phyloP scores from a whole-genome alignment of 2,113 vertebrate genomes.

The Oryzias celebensis region DNA sequence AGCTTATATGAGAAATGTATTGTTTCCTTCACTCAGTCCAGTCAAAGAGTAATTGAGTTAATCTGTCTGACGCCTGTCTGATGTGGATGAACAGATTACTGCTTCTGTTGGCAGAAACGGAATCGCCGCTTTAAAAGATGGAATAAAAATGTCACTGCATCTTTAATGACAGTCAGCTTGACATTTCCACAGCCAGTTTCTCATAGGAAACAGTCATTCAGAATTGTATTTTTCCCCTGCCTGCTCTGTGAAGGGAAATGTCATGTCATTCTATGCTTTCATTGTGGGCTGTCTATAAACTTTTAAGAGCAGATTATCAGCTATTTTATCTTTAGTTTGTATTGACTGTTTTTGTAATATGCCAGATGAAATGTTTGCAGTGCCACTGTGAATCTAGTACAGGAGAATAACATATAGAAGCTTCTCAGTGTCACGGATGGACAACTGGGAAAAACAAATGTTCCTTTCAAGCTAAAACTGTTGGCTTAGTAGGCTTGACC shows the following conservation, averaged over 20 bases:
- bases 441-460: background rate
- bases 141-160: constrained; percentile 71
- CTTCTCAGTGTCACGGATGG: background rate
- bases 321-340: background rate
- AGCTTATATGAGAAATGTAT: constrained; percentile 65
- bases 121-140: constrained; percentile 64
- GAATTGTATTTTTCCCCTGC: constrained; percentile 15
- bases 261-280: constrained; percentile 30
- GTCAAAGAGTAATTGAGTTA: constrained; percentile 75
- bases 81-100: constrained; percentile 57
- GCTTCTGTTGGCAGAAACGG: constrained; percentile 55
- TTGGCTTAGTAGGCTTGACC: constrained; percentile 26
- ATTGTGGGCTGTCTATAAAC: constrained; percentile 16
- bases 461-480: constrained; percentile 12
- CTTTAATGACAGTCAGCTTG: constrained; percentile 68
- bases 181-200: constrained; percentile 66
- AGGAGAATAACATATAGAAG: background rate
- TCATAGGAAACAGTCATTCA: constrained; percentile 35
- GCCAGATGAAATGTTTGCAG: background rate
- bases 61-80: constrained; percentile 63
- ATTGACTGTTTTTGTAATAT: background rate
- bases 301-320: constrained; percentile 27
- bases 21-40: constrained; percentile 70
- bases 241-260: constrained; percentile 39
- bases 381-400: too few relatives aligned